Conservation (phyloP, 2,888 invertebrate genomes). For the Caenorhabditis wallacei region DNA sequence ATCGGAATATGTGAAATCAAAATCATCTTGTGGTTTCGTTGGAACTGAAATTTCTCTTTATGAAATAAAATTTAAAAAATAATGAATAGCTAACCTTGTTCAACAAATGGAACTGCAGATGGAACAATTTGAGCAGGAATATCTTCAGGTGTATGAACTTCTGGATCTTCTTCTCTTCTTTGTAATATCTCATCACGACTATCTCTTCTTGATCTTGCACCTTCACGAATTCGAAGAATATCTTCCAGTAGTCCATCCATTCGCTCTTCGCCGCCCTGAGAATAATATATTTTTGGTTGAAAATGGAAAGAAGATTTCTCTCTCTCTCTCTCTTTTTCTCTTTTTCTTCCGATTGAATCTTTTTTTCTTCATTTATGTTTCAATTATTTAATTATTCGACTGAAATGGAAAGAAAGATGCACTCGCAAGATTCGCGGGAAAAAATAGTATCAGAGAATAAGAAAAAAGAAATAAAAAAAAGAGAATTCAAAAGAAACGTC, state of each 20-base stretch:
- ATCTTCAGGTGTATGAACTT: slow-evolving; percentile 56
- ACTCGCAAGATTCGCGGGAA: slow-evolving; percentile 29
- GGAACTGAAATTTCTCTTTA: slow-evolving; percentile 3
- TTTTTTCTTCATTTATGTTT: slow-evolving; percentile 50
- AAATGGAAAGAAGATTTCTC: slow-evolving; percentile 16
- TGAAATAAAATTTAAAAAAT: not conserved
- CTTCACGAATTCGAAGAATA: slow-evolving; percentile 68
- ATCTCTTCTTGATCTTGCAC: slow-evolving; percentile 67
- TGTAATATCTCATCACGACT: slow-evolving; percentile 61
- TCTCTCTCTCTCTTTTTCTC: not conserved
- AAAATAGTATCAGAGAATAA: slow-evolving; percentile 12
- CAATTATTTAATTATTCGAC: slow-evolving; percentile 58
- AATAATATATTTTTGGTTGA: slow-evolving; percentile 28
- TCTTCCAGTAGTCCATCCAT: slow-evolving; percentile 68
- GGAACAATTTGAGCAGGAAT: slow-evolving; percentile 11
- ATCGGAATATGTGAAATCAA: slow-evolving; percentile 73
- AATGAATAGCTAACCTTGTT: slow-evolving; percentile 4
- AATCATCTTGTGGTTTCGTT: slow-evolving; percentile 53
- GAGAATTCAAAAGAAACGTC: slow-evolving; percentile 7
- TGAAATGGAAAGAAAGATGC: slow-evolving; percentile 48
- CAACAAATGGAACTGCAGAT: not conserved
- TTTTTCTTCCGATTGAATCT: slow-evolving; percentile 11
- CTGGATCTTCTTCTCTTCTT: slow-evolving; percentile 42
- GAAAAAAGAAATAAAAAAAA: not conserved
- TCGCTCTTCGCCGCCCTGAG: slow-evolving; percentile 53